phyloP scores from a whole-genome alignment of 2,888 invertebrate species.

The Volucella zonaria region DNA sequence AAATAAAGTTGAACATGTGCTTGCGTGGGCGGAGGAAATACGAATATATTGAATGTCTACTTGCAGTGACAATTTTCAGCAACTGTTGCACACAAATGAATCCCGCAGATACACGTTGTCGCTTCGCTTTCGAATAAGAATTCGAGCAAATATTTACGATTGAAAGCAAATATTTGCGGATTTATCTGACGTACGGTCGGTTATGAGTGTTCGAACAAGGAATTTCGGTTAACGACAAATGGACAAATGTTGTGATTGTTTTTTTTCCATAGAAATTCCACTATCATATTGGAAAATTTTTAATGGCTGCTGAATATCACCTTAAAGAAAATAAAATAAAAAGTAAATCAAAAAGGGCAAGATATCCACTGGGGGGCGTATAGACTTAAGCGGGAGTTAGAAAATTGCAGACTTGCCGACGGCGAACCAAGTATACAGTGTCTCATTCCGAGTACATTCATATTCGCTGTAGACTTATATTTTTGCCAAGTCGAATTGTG shows the following conservation, averaged over 20 bases:
- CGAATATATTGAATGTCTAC: not conserved
- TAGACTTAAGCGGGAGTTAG: no score
- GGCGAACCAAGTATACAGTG: no score
- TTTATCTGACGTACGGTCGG: slow-evolving; percentile 39
- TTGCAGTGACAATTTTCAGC: slow-evolving; percentile 43
- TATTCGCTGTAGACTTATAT: no score
- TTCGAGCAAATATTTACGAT: slow-evolving; percentile 38
- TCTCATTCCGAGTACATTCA: no score
- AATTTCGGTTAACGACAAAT: slow-evolving; percentile 12
- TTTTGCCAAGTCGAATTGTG: no score
- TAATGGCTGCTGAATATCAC: slow-evolving; percentile 19
- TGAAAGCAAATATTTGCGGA: slow-evolving; percentile 45
- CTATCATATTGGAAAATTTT: slow-evolving; percentile 22
- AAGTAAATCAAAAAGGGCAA: not conserved
- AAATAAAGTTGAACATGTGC: slow-evolving; percentile 42
- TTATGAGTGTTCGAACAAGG: slow-evolving; percentile 6
- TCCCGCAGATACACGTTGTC: not conserved
- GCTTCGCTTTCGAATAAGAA: slow-evolving; percentile 3
- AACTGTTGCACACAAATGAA: slow-evolving; percentile 39
- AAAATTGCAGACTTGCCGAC: no score
- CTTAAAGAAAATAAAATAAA: not conserved
- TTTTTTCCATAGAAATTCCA: slow-evolving; percentile 16
- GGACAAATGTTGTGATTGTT: not conserved
- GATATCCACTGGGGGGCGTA: no score
- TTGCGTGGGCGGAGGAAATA: slow-evolving; percentile 60